Evolutionary conservation across 2,797 vertebrate genomes (phyloP).

Genomic region (Discoglossus pictus): DNA sequence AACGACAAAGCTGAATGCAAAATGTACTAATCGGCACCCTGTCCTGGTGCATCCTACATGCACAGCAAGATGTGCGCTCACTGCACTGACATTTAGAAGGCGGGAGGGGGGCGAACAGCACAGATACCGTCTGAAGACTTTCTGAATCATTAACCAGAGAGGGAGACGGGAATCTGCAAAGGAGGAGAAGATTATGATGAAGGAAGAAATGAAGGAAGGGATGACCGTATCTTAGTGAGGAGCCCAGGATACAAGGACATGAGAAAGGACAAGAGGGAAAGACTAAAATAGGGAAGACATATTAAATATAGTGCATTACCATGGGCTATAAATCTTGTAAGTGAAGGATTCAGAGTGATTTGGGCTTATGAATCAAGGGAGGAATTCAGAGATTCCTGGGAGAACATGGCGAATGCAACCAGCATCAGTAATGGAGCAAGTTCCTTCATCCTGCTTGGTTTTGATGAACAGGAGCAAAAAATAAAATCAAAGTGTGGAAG

Average conservation of each 20-base stretch:
- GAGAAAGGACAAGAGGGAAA: background rate
- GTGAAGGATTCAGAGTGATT: constrained; percentile 25
- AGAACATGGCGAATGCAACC: background rate
- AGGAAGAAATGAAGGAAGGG: too few relatives aligned
- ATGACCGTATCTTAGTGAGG: too few relatives aligned
- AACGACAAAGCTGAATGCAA: background rate
- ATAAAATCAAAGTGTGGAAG: constrained; percentile 12
- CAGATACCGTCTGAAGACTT: too few relatives aligned
- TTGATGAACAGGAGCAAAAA: background rate
- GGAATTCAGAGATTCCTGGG: background rate
- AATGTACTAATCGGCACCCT: constrained; percentile 16
- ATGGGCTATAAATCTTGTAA: background rate
- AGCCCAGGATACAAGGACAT: background rate
- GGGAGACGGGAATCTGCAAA: background rate
- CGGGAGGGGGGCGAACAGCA: background rate
- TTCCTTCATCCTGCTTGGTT: background rate
- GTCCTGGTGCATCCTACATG: constrained; percentile 16
- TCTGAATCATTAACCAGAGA: constrained; percentile 15
- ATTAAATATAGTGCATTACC: too few relatives aligned
- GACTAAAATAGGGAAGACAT: too few relatives aligned
- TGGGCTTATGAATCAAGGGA: background rate
- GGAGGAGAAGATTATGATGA: too few relatives aligned
- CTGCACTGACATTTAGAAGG: constrained; percentile 15
- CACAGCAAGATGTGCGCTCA: background rate
- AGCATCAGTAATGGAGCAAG: background rate